Conservation (phyloP, 92 coral and sea anemone genomes). For the Actinernus sp. region DNA sequence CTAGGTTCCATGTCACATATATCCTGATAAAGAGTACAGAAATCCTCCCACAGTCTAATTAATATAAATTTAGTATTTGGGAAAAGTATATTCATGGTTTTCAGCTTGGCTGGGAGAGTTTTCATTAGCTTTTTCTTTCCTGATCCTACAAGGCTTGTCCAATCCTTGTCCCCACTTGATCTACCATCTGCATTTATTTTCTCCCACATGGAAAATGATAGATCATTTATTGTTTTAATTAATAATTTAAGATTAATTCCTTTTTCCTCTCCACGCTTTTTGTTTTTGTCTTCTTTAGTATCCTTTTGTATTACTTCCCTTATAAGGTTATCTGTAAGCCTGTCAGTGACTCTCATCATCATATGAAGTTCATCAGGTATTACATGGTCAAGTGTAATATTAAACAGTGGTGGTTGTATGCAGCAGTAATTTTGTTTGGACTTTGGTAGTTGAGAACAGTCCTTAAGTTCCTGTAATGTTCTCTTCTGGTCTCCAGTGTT, state of each 20-base stretch:
- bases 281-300: too few relatives aligned
- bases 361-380: slow-evolving; percentile 37
- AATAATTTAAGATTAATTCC: slow-evolving; percentile 4
- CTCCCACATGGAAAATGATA: slow-evolving; percentile 14
- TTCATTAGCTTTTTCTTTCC: slow-evolving; percentile 10
- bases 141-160: slow-evolving; percentile 16
- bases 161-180: slow-evolving; percentile 13
- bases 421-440: slow-evolving; percentile 28
- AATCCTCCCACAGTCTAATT: slow-evolving; percentile 16
- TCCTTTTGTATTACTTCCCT: slow-evolving; percentile 10
- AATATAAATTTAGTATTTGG: background rate
- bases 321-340: slow-evolving; percentile 3
- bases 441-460: background rate
- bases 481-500: background rate
- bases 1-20: slow-evolving; percentile 4
- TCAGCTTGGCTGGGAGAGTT: slow-evolving; percentile 1
- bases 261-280: too few relatives aligned
- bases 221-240: slow-evolving; percentile 10
- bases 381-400: slow-evolving; percentile 32
- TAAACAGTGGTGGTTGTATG: slow-evolving; percentile 10
- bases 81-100: background rate
- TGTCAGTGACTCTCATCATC: slow-evolving; percentile 24
- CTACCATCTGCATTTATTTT: slow-evolving; percentile 23
- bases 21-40: slow-evolving; percentile 1
- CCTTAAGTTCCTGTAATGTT: background rate